phyloP scores from a whole-genome alignment of 2,797 vertebrate genomes.

The Peromyscus attwateri region DNA sequence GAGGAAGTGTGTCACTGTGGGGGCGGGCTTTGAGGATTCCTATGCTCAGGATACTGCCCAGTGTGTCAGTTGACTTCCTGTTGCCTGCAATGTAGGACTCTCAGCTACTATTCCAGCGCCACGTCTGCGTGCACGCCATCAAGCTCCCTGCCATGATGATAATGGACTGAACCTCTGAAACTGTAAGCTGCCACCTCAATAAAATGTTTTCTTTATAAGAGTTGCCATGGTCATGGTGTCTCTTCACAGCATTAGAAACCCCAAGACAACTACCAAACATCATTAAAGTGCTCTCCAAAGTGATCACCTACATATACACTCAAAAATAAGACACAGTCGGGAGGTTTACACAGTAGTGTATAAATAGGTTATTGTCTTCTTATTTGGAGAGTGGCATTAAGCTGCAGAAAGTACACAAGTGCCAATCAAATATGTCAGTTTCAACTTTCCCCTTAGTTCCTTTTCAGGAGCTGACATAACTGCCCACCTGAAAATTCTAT shows the following conservation, averaged over 20 bases:
- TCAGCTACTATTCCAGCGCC: background rate
- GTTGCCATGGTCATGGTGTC: background rate
- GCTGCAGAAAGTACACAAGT: background rate
- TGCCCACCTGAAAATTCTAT: constrained; percentile 23
- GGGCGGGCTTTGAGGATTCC: background rate
- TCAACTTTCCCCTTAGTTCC: background rate
- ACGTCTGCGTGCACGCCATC: background rate
- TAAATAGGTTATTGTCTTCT: background rate
- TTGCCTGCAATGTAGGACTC: background rate
- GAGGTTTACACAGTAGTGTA: background rate
- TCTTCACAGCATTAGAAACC: background rate
- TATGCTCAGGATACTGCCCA: background rate
- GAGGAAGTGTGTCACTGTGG: background rate
- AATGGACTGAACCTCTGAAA: background rate
- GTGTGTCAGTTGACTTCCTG: background rate
- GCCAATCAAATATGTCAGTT: background rate
- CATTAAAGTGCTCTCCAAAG: background rate
- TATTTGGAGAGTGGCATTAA: background rate
- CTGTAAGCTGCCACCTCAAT: background rate
- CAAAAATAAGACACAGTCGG: background rate
- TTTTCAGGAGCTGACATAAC: background rate
- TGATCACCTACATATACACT: background rate
- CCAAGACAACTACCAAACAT: background rate
- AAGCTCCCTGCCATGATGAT: background rate
- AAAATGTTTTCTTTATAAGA: background rate